Evolutionary conservation across 2,888 invertebrate species (phyloP).

Genomic region (Eudasyphora cyanicolor): DNA sequence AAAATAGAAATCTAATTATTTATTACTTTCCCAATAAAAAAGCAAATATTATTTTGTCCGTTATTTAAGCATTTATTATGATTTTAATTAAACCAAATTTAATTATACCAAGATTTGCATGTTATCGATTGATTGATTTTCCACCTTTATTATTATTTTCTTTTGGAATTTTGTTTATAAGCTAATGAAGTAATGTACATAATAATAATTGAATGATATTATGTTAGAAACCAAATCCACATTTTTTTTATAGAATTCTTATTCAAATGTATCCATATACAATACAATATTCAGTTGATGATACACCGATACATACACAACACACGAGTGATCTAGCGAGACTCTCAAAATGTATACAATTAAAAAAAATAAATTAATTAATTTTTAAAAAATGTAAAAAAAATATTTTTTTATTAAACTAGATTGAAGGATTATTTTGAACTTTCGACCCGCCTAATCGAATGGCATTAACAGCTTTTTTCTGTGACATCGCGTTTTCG

Average conservation of each 20-base stretch:
- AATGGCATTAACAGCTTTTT: no score
- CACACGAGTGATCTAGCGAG: background rate
- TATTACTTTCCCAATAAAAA: conserved; percentile 20
- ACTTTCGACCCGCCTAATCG: no score
- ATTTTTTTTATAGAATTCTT: conserved; percentile 11
- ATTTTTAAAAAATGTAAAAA: background rate
- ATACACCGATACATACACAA: conserved; percentile 10
- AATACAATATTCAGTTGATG: conserved; percentile 1
- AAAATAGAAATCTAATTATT: background rate
- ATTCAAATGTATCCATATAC: conserved; percentile 26
- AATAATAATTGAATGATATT: conserved; percentile 14
- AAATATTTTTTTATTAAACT: background rate
- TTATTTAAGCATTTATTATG: conserved; percentile 59
- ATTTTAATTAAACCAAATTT: conserved; percentile 47
- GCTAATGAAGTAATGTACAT: conserved; percentile 19
- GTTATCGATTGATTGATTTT: conserved; percentile 20
- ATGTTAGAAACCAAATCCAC: conserved; percentile 28
- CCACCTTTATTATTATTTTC: background rate
- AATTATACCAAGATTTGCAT: conserved; percentile 27
- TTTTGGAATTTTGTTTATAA: background rate
- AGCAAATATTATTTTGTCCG: conserved; percentile 14
- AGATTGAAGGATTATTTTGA: background rate
- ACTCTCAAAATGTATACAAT: background rate
- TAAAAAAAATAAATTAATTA: conserved; percentile 1
- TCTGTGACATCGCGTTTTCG: no score